A percentile compares a stretch with the other conserved stretches of the same genome.
Evolutionary conservation across 2,797 vertebrate species (phyloP).

Genomic region (Gephyroberyx darwinii): DNA sequence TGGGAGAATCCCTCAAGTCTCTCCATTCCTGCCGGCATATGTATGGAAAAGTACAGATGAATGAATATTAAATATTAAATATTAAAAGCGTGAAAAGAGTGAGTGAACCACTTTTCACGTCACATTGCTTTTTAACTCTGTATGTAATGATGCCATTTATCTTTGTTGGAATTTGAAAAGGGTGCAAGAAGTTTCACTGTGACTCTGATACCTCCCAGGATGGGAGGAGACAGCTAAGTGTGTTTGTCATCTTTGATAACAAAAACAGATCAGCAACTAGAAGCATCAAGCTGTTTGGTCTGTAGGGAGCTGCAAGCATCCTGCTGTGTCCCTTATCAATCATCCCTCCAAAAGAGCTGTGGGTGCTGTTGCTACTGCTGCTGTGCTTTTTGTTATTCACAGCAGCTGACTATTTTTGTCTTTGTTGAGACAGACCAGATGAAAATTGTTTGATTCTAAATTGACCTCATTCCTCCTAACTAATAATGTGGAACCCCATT

Average conservation of each 20-base stretch:
- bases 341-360: constrained; percentile 22
- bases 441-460: constrained; percentile 62
- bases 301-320: constrained; percentile 1
- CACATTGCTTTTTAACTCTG: too few species aligned
- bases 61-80: too few species aligned
- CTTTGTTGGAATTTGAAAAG: neutral
- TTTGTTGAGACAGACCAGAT: constrained; percentile 27
- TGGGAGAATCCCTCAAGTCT: constrained; percentile 1
- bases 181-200: neutral
- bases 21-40: constrained; percentile 5
- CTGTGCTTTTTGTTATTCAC: constrained; percentile 21
- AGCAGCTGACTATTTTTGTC: constrained; percentile 22
- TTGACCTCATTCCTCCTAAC: constrained; percentile 69
- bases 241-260: constrained; percentile 58
- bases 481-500: constrained; percentile 67
- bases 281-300: constrained; percentile 23
- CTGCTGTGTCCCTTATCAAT: constrained; percentile 17
- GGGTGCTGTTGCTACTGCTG: neutral
- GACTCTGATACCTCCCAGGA: constrained; percentile 38
- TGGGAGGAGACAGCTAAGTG: constrained; percentile 45
- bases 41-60: neutral
- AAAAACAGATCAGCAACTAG: constrained; percentile 48
- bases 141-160: too few species aligned
- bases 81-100: neutral
- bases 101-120: too few species aligned